Base-by-base conservation (phyloP, 2,113 vertebrate genomes). In the Stigmatopora nigra region DNA sequence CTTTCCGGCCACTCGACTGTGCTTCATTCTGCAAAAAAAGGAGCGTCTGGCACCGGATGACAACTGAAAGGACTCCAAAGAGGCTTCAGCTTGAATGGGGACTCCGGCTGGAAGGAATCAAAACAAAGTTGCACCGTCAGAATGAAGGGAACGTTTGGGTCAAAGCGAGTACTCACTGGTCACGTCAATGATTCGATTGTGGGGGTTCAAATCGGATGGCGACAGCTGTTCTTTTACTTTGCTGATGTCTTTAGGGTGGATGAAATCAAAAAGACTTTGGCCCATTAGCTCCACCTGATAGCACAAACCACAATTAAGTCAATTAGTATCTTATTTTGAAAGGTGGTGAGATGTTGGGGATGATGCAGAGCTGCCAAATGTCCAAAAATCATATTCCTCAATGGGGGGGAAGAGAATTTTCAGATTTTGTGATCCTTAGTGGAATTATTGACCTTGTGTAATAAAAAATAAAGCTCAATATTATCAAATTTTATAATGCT, bases 161-260 rank as follows among this genome's bases (percentile, higher is more conserved):
- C 17, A 17, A 19, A 9, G 52, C 25, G 25, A 3, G 2, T 31
- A 76, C 89, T 90, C 85, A 94, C 93, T 92, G 79, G 92, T 91
- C 46, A 90, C 89, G 65, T 95, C 93, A 0, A 92, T 41, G 11
- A 93, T 86, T 67, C 89, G 89, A 65, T 94, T 92, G 57, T 86
- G 85, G 4, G 89, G 88, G 0, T 80, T 77, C 44, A 88, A 3
- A 15, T 94, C 93, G 0, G 91, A 91, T 0, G 90, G 89, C 0
- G 92, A 91, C 67, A 95, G 90, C 55, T 95, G 93, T 53, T 95
- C 93, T 74, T 95, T 95, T 45, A 95, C 92, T 86, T 94, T 94
- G 80, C 84, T 89, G 68, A 95, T 93, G 79, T 95, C 93, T 89
- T 94, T 95, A 49, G 87, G 93, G 82, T 95, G 93, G 61, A 94